Evolutionary conservation across 2,113 vertebrate genomes (phyloP).

Genomic region (Haliaeetus leucogaster): DNA sequence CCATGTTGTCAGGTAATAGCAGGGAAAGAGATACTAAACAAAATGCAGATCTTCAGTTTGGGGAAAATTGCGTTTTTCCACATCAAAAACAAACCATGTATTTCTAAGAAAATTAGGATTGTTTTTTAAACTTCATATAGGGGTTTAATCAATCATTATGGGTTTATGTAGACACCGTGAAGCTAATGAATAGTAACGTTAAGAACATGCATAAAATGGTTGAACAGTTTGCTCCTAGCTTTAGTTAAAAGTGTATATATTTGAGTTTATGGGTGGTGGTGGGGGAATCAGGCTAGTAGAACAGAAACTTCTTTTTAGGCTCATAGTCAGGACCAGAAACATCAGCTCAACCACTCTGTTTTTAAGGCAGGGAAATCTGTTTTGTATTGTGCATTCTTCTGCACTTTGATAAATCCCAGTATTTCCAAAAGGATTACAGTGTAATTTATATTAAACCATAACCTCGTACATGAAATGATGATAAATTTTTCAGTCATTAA

Average conservation of each 20-base stretch:
- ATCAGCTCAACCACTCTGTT: not conserved
- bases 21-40: conserved; percentile 64
- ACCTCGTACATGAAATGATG: not conserved
- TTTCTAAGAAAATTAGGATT: not conserved
- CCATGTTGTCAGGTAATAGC: conserved; percentile 98
- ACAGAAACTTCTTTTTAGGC: not conserved
- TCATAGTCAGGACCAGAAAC: not conserved
- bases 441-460: not conserved
- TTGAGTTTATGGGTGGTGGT: not conserved
- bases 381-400: not conserved
- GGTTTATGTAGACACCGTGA: not conserved
- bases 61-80: conserved; percentile 46
- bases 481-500: conserved; percentile 16
- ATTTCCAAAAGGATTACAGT: not conserved
- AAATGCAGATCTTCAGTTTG: conserved; percentile 57
- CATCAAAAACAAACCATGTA: not conserved
- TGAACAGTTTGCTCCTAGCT: not conserved
- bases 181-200: not conserved
- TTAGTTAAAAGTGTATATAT: not conserved
- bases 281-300: not conserved
- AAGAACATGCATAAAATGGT: not conserved
- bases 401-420: not conserved
- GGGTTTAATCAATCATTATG: not conserved
- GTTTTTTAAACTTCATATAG: not conserved
- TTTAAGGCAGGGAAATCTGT: not conserved